phyloP scores from a whole-genome alignment of 2,113 vertebrate species.

The Brachyistius frenatus region DNA sequence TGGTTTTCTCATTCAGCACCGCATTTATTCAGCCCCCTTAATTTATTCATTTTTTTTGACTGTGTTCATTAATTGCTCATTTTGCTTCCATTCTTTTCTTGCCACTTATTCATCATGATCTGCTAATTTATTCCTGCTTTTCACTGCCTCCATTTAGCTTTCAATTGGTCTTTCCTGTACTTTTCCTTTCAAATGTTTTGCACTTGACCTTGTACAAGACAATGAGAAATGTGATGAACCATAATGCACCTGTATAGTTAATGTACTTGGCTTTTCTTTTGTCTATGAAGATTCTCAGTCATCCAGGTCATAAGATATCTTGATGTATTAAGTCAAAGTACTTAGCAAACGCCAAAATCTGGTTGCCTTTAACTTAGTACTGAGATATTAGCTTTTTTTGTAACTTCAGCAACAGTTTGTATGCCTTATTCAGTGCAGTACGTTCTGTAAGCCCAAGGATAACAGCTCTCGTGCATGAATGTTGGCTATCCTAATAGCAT shows the following conservation, averaged over 20 bases:
- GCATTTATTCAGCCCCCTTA: constrained; percentile 48
- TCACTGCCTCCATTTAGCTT: constrained; percentile 50
- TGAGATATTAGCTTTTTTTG: constrained; percentile 59
- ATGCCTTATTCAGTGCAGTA: constrained; percentile 75
- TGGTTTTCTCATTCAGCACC: constrained; percentile 29
- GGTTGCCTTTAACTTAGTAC: constrained; percentile 54
- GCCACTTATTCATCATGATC: constrained; percentile 58
- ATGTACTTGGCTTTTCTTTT: constrained; percentile 51
- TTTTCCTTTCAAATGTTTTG: constrained; percentile 49
- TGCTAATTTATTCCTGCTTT: constrained; percentile 57
- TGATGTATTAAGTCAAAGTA: constrained; percentile 44
- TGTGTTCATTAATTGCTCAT: constrained; percentile 56
- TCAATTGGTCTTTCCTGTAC: constrained; percentile 41
- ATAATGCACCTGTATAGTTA: constrained; percentile 63
- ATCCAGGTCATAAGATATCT: constrained; percentile 48
- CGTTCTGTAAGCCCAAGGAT: constrained; percentile 60
- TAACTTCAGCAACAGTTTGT: constrained; percentile 63
- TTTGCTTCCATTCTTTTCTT: constrained; percentile 54
- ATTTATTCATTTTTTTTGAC: constrained; percentile 65
- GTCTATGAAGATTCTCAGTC: constrained; percentile 46
- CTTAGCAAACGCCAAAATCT: constrained; percentile 19
- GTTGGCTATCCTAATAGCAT: constrained; percentile 68
- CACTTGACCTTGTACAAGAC: constrained; percentile 66
- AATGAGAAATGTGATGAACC: constrained; percentile 49
- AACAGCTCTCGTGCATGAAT: constrained; percentile 77